phyloP scores from a whole-genome alignment of 2,113 vertebrate species.

The Mus pahari region DNA sequence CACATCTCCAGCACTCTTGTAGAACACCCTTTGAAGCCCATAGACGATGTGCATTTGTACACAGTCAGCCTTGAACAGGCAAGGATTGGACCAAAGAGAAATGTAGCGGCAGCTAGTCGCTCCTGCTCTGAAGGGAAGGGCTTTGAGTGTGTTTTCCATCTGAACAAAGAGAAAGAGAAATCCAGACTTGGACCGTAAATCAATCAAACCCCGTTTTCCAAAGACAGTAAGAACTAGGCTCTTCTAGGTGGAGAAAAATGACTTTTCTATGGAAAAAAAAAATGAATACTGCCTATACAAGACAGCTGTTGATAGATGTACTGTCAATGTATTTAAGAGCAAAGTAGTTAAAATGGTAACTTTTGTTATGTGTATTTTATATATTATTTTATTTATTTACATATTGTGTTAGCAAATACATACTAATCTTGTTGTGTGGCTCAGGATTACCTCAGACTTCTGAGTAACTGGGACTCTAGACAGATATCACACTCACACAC shows the following conservation, averaged over 20 bases:
- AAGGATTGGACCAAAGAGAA: slow-evolving; percentile 38
- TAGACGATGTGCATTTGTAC: slow-evolving; percentile 41
- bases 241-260: slow-evolving; percentile 10
- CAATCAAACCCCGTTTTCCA: slow-evolving; percentile 14
- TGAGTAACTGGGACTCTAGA: not conserved
- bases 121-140: slow-evolving; percentile 41
- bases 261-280: slow-evolving; percentile 19
- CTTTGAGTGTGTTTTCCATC: not conserved
- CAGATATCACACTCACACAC: not conserved
- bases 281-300: slow-evolving; percentile 58
- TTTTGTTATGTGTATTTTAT: not conserved
- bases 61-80: not conserved
- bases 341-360: not conserved
- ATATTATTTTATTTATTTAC: not conserved
- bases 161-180: slow-evolving; percentile 28
- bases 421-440: not conserved
- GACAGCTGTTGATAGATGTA: not conserved
- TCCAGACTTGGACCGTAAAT: not conserved
- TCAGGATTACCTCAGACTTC: not conserved
- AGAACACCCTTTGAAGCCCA: slow-evolving; percentile 55
- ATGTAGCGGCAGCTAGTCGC: not conserved
- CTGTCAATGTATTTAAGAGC: not conserved
- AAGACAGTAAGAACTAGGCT: not conserved
- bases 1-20: slow-evolving; percentile 26
- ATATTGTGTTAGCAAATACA: not conserved